Percentiles rank a stretch among this genome's conserved stretches.
Evolutionary conservation across 2,797 vertebrate species (phyloP).

Genomic region (Rhabdophis nuchalis): DNA sequence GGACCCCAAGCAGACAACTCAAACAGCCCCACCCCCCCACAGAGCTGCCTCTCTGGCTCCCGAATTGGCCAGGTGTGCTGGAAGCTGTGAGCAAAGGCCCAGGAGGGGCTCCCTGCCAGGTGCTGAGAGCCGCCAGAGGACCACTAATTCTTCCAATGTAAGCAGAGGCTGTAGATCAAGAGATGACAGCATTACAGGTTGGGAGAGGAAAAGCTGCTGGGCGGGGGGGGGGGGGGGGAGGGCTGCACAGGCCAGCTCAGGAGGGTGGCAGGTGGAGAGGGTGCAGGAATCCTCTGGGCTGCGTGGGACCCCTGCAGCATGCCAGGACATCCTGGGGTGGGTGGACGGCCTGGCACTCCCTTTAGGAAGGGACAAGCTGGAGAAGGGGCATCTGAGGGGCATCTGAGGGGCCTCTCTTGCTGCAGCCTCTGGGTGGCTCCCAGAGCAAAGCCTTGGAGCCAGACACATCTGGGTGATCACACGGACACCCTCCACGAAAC

Average conservation of each 20-base stretch:
- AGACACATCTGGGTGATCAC: not conserved
- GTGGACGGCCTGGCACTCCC: no score
- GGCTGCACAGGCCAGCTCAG: not conserved
- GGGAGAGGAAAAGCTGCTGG: not conserved
- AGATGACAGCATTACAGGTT: constrained; percentile 45
- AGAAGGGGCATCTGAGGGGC: not conserved
- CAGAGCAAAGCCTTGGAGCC: not conserved
- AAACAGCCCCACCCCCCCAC: not conserved
- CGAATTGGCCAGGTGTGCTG: not conserved
- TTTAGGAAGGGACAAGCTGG: not conserved
- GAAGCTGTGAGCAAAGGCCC: constrained; percentile 13
- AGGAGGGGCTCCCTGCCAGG: constrained; percentile 17
- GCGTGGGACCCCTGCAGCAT: not conserved
- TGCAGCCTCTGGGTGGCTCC: not conserved
- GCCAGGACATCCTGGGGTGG: not conserved
- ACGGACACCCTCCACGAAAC: not conserved
- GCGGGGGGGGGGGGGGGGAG: not conserved
- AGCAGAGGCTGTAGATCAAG: constrained; percentile 42
- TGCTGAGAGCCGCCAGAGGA: constrained; percentile 46
- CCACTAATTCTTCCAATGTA: constrained; percentile 37
- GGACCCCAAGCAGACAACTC: not conserved
- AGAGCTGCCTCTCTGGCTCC: not conserved
- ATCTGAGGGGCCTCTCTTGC: not conserved
- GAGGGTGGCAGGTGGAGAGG: not conserved
- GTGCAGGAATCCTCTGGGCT: not conserved